Evolutionary conservation across 2,797 vertebrate species (phyloP).

Genomic region (Rachycentron canadum): DNA sequence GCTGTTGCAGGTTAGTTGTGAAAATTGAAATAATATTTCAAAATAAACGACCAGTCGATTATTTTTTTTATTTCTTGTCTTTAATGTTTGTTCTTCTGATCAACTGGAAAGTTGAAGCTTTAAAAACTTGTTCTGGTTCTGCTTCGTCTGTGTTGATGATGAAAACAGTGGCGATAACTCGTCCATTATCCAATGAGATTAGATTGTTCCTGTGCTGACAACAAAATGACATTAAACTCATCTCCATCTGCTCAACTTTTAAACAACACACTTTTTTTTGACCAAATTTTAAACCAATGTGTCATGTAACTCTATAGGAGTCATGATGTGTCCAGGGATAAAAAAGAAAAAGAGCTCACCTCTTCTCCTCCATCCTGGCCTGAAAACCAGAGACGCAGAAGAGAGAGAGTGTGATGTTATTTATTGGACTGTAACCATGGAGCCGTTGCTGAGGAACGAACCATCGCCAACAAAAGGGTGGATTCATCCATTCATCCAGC

Average conservation of each 20-base stretch:
- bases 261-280: neutral
- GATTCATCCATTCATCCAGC: conserved; percentile 86
- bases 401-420: conserved; percentile 84
- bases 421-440: conserved; percentile 87
- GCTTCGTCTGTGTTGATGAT: neutral
- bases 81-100: neutral
- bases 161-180: no score
- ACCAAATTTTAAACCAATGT: neutral
- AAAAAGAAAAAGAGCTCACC: neutral
- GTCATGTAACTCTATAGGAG: no score
- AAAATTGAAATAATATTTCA: no score
- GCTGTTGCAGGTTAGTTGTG: no score
- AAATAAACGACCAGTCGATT: no score
- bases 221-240: neutral
- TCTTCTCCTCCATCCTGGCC: conserved; percentile 50
- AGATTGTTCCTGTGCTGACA: neutral
- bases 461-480: conserved; percentile 90
- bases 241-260: neutral
- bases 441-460: conserved; percentile 89
- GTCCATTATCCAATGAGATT: neutral
- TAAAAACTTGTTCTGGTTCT: neutral
- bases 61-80: neutral
- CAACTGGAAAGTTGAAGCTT: no score
- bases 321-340: no score
- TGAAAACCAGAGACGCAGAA: conserved; percentile 46